Evolutionary conservation across 2,888 invertebrate species (phyloP).

Genomic region (Crioceris asparagi): DNA sequence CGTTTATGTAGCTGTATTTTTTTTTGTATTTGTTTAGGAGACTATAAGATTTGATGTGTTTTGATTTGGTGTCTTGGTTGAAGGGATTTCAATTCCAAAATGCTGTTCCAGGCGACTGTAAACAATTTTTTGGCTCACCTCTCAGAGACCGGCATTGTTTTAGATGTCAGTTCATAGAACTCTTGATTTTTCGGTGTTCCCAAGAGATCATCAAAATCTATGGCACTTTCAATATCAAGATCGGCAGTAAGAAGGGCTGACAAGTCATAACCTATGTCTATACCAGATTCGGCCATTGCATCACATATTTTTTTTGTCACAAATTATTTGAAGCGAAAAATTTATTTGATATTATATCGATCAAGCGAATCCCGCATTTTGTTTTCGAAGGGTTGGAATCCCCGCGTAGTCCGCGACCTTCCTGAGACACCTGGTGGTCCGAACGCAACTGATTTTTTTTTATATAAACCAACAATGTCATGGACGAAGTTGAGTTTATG

Average conservation of each 20-base stretch:
- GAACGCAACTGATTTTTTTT: slow-evolving; percentile 26
- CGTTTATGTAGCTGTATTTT: too few relatives aligned
- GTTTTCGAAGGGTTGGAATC: slow-evolving; percentile 8
- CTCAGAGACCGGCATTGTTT: slow-evolving; percentile 47
- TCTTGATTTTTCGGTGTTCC: slow-evolving; percentile 45
- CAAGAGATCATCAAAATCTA: slow-evolving; percentile 42
- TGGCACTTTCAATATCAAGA: slow-evolving; percentile 41
- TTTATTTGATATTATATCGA: slow-evolving; percentile 2
- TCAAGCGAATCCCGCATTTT: slow-evolving; percentile 7
- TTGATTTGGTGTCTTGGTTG: too few relatives aligned
- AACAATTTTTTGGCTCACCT: too few relatives aligned
- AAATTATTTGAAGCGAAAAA: slow-evolving; percentile 13
- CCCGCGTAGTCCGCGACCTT: slow-evolving; percentile 13
- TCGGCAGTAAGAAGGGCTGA: slow-evolving; percentile 42
- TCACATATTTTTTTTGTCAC: slow-evolving; percentile 8
- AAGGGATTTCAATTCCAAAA: too few relatives aligned
- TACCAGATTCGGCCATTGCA: slow-evolving; percentile 49
- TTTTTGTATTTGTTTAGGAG: too few relatives aligned
- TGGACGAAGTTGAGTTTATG: slow-evolving; percentile 22
- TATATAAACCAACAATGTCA: slow-evolving; percentile 25
- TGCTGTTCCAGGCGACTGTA: too few relatives aligned
- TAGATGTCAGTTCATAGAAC: slow-evolving; percentile 53
- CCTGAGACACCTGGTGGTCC: slow-evolving; percentile 15
- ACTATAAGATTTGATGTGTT: too few relatives aligned
- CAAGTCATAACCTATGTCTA: slow-evolving; percentile 55